phyloP scores from a whole-genome alignment of 2,113 vertebrate genomes.

The Chelonoidis abingdonii region DNA sequence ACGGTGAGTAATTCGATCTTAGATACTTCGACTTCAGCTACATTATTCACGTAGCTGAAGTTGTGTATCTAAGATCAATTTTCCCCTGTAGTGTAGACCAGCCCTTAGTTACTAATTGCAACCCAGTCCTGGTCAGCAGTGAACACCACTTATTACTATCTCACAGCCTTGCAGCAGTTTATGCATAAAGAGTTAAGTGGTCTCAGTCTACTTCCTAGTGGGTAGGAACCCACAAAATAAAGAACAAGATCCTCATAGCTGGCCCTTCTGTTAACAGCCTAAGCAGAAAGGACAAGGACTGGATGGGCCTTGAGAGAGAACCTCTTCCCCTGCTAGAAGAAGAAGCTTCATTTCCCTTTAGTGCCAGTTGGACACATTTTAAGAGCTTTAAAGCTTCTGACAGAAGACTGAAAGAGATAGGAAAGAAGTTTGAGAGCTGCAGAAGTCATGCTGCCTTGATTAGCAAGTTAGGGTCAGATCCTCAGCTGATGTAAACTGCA shows the following conservation, averaged over 20 bases:
- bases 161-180: constrained; percentile 9
- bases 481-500: neutral
- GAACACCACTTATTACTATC: constrained; percentile 31
- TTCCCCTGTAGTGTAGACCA: too few relatives aligned
- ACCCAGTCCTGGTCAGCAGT: constrained; percentile 7
- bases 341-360: constrained; percentile 44
- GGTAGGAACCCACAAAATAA: neutral
- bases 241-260: neutral
- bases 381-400: constrained; percentile 32
- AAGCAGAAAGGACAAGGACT: constrained; percentile 46
- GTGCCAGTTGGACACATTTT: constrained; percentile 27
- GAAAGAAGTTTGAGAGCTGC: neutral
- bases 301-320: constrained; percentile 8
- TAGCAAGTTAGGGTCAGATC: neutral
- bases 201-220: constrained; percentile 19
- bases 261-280: neutral
- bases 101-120: constrained; percentile 29
- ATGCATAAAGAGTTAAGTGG: neutral
- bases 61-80: too few relatives aligned
- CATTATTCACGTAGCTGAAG: too few relatives aligned
- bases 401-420: neutral
- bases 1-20: too few relatives aligned
- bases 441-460: neutral
- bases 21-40: too few relatives aligned
- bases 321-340: neutral